Conservation (phyloP, 2,797 vertebrate species). For the Harpagifer antarcticus region DNA sequence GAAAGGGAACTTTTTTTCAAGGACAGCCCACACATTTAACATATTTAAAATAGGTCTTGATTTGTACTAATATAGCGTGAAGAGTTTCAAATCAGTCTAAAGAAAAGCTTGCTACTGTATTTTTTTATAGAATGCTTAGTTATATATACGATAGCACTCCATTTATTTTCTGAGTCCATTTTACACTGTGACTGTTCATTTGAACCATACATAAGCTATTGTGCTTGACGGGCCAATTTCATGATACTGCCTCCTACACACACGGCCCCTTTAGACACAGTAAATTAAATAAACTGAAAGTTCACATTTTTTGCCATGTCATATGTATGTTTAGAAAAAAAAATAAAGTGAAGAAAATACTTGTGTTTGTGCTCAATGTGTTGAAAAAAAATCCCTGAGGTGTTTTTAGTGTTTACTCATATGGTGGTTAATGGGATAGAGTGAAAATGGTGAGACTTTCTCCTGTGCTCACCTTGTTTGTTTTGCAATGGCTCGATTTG, state of each 20-base stretch:
- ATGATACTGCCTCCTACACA: slow-evolving; percentile 70
- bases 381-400: slow-evolving; percentile 65
- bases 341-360: slow-evolving; percentile 54
- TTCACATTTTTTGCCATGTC: slow-evolving; percentile 80
- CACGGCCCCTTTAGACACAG: slow-evolving; percentile 63
- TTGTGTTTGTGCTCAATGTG: slow-evolving; percentile 84
- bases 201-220: slow-evolving; percentile 77
- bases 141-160: slow-evolving; percentile 56
- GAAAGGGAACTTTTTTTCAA: slow-evolving; percentile 61
- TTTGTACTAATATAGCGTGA: slow-evolving; percentile 65
- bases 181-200: slow-evolving; percentile 71
- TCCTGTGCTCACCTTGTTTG: slow-evolving; percentile 81
- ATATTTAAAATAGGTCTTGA: slow-evolving; percentile 71
- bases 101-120: slow-evolving; percentile 77
- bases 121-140: slow-evolving; percentile 79
- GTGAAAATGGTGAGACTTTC: slow-evolving; percentile 77
- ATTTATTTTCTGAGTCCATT: slow-evolving; percentile 60
- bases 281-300: slow-evolving; percentile 62
- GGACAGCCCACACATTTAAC: slow-evolving; percentile 67
- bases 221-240: slow-evolving; percentile 66
- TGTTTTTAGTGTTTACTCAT: slow-evolving; percentile 76
- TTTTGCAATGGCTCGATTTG: slow-evolving; percentile 76
- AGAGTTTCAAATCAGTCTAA: slow-evolving; percentile 49
- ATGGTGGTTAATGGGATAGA: slow-evolving; percentile 71
- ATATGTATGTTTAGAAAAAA: slow-evolving; percentile 63